phyloP scores from a whole-genome alignment of 2,888 invertebrate species.

The Zygaena filipendulae region DNA sequence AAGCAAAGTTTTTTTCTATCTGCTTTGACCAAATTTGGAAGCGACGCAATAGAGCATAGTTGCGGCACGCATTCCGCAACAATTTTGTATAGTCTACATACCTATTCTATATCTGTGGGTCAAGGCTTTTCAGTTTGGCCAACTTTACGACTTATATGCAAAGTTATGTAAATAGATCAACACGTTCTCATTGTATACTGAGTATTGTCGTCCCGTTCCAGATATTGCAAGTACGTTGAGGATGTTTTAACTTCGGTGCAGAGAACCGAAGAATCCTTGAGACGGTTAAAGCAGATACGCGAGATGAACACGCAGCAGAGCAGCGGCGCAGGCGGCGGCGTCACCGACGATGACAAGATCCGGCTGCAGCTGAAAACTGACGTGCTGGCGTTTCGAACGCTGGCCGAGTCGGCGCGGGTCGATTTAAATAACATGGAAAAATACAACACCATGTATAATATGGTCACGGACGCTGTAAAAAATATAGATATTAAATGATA shows the following conservation, averaged over 20 bases:
- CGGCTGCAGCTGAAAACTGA: slow-evolving; percentile 90
- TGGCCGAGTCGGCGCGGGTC: slow-evolving; percentile 66
- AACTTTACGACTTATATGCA: too few relatives aligned
- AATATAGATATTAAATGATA: slow-evolving; percentile 66
- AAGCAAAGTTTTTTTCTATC: too few relatives aligned
- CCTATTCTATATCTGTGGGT: too few relatives aligned
- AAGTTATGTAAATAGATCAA: too few relatives aligned
- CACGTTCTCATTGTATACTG: too few relatives aligned
- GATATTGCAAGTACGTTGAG: slow-evolving; percentile 78
- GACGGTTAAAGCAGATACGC: slow-evolving; percentile 86
- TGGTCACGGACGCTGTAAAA: slow-evolving; percentile 73
- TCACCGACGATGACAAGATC: slow-evolving; percentile 94
- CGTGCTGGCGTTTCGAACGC: slow-evolving; percentile 77
- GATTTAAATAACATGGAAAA: slow-evolving; percentile 68
- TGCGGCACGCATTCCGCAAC: too few relatives aligned
- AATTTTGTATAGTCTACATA: slow-evolving; percentile 1
- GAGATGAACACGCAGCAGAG: slow-evolving; percentile 62
- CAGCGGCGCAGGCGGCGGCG: slow-evolving; percentile 66
- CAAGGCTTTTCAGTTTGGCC: too few relatives aligned
- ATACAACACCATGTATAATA: slow-evolving; percentile 67
- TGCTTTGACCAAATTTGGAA: too few relatives aligned
- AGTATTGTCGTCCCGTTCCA: too few relatives aligned
- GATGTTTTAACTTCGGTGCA: slow-evolving; percentile 94
- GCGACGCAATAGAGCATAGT: too few relatives aligned
- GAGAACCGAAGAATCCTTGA: slow-evolving; percentile 94